Conservation (phyloP, 2,113 vertebrate genomes). For the Hepsetus odoe region DNA sequence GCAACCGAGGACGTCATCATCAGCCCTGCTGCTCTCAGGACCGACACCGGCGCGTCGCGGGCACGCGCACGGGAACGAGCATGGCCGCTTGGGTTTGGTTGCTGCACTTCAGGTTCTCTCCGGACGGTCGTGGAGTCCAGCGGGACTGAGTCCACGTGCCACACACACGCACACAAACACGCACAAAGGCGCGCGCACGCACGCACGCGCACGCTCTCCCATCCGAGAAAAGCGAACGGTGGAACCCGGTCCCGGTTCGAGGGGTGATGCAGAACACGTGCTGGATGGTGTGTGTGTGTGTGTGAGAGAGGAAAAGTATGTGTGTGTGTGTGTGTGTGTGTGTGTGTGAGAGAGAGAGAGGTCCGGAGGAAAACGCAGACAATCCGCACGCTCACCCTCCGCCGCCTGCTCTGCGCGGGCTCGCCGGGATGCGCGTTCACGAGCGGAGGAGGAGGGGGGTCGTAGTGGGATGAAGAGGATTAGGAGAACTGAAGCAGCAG, state of each 20-base stretch:
- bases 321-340: too few species aligned
- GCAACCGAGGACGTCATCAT: background rate
- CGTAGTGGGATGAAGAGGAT: background rate
- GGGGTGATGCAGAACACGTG: too few species aligned
- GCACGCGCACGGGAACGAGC: background rate
- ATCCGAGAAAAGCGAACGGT: background rate
- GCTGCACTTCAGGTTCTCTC: too few species aligned
- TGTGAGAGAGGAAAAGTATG: too few species aligned
- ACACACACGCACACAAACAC: background rate
- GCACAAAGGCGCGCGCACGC: background rate
- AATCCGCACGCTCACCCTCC: background rate
- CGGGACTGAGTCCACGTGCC: background rate
- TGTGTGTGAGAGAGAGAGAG: too few species aligned
- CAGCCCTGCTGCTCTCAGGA: background rate
- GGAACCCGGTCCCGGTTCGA: too few species aligned
- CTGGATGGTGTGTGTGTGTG: too few species aligned
- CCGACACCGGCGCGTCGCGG: background rate
- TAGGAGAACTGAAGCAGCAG: background rate
- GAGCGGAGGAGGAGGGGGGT: background rate
- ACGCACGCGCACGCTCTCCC: background rate
- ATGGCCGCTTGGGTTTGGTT: too few species aligned
- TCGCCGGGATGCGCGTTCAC: background rate
- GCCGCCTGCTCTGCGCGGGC: background rate
- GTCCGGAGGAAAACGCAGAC: background rate
- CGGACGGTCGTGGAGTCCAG: background rate